These are phyloP conservation scores for Aspiorhynchus laticeps DNA, from an alignment of 2,113 vertebrate genomes.

Conservation along the genomic window DNA sequence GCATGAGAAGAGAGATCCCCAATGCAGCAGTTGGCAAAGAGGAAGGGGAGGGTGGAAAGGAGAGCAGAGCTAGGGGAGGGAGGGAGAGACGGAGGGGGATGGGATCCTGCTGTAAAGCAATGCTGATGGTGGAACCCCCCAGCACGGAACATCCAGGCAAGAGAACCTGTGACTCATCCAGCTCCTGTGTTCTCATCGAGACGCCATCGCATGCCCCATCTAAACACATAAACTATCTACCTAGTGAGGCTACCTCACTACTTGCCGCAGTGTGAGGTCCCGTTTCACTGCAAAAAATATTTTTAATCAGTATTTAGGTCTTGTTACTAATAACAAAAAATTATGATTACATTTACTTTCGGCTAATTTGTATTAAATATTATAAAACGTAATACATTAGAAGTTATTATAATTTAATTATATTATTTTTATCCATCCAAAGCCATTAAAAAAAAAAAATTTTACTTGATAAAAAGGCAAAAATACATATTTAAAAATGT, in stretches of 20 bases:
- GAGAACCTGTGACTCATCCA: constrained; percentile 55
- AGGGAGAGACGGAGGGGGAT: constrained; percentile 7
- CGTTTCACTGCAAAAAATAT: not conserved
- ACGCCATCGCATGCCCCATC: not conserved
- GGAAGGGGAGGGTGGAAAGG: constrained; percentile 16
- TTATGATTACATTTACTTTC: not conserved
- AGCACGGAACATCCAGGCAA: constrained; percentile 45
- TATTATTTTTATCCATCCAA: not conserved
- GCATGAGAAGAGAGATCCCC: constrained; percentile 46
- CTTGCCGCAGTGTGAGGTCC: not conserved
- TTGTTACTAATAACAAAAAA: not conserved
- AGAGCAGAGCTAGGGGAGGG: not conserved
- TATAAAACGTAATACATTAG: not conserved
- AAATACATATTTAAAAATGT: not conserved
- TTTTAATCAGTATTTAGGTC: not conserved
- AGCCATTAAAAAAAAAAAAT: not conserved
- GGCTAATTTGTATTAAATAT: not conserved
- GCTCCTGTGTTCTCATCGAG: constrained; percentile 33
- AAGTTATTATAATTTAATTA: not conserved
- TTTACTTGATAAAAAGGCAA: not conserved
- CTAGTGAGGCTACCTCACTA: no score
- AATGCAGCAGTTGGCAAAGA: constrained; percentile 46
- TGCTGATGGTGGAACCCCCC: constrained; percentile 53
- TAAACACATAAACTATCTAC: constrained; percentile 23
- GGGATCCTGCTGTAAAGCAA: constrained; percentile 49